Percentiles rank a stretch among this genome's conserved stretches.
phyloP scores from a whole-genome alignment of 2,888 invertebrate species.

The Ferrisia virgata region DNA sequence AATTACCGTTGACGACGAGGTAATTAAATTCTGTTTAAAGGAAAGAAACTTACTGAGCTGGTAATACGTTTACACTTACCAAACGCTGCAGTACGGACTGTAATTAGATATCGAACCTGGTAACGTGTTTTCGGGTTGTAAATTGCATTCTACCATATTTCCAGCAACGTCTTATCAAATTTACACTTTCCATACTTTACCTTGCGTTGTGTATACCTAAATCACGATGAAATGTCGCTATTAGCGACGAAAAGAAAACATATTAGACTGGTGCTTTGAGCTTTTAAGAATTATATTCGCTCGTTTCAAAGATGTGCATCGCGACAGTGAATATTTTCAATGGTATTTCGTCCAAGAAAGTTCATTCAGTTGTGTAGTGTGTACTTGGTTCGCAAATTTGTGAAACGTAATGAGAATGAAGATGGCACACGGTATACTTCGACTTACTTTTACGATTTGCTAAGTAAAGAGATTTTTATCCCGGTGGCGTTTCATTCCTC shows the following conservation, averaged over 20 bases:
- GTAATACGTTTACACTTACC: not conserved
- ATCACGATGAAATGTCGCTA: not conserved
- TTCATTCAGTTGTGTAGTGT: not conserved
- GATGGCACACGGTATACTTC: not conserved
- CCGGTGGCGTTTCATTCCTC: not conserved
- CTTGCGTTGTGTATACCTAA: not conserved
- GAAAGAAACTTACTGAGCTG: not conserved
- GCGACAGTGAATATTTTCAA: not conserved
- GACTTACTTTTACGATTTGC: not conserved
- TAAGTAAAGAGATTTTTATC: not conserved
- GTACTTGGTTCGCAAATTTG: not conserved
- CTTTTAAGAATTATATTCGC: not conserved
- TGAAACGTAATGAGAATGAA: not conserved
- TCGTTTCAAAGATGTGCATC: not conserved
- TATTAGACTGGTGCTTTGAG: not conserved
- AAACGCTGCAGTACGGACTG: not conserved
- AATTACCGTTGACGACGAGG: not conserved
- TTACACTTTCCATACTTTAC: not conserved
- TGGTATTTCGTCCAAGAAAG: not conserved
- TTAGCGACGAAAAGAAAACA: not conserved
- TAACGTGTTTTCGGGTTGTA: not conserved
- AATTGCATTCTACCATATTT: constrained; percentile 9
- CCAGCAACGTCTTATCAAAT: not conserved
- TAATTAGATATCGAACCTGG: not conserved
- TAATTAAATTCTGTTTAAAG: not conserved